Evolutionary conservation across 2,888 invertebrate species (phyloP), one percentile per base, ranked within the genome.

Genomic region (Orthonevra nobilis): DNA sequence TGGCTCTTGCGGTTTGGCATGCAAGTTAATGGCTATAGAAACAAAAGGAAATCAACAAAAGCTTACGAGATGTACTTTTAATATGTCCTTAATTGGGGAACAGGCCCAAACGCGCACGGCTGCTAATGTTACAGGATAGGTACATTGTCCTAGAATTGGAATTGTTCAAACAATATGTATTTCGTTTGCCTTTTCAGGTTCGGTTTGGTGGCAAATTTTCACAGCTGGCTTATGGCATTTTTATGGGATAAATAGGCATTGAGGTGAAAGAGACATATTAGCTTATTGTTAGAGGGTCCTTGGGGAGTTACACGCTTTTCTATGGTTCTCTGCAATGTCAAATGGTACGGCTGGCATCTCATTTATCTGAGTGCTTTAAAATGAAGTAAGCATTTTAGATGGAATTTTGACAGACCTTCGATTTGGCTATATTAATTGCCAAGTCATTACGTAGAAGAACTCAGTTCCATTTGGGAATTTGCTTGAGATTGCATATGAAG

Each of bases 241-340:
- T 19, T 36, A 66, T 28, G 32, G 23, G 6, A 40, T 34, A 50
- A 64, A 46, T 50, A 64, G 58, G 58, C 58, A 64, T 64, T 77
- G 58, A 64, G 17, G 48, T 56, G 56, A 75, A 63, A 42, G 50
- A 48, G 40, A 28, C 63, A 64, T 77, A 77, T 77, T 77, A 77
- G 77, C 77, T 52, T 10, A 32, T 42, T 42, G 10, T 64, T 60
- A 50, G 44, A 44, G 15, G 50, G 77, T 52, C 77, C 77, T 64
- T 77, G 7, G 77, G 77, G 72, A 77, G 64, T 74, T 56, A 20
- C 1, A 12, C 6, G 28, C 10, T 17, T 36, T 48, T 48, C 5
- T 28, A 40, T n/a, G n/a, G n/a, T n/a, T 32, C 2, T 40, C 14
- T 28, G 9, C 14, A 52, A 14, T 46, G 14, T 20, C 5, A 10